Conservation (phyloP, 2,113 vertebrate genomes). For the Calonectris borealis region DNA sequence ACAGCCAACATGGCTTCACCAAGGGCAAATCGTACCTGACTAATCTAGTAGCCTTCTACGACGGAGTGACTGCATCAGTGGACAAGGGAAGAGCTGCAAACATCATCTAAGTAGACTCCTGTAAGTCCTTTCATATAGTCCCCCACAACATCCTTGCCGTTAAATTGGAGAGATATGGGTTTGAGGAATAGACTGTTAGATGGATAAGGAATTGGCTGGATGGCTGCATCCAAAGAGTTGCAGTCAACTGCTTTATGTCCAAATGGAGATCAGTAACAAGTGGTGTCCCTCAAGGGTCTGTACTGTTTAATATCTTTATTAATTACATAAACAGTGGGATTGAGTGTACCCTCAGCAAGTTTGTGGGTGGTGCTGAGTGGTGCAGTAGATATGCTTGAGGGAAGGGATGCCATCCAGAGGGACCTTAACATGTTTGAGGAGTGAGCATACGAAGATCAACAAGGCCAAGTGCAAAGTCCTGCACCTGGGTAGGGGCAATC, state of each 20-base stretch:
- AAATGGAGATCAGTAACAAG: not conserved
- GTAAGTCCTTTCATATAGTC: too few species aligned
- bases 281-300: rapidly evolving
- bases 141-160: not conserved
- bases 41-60: too few species aligned
- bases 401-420: not conserved
- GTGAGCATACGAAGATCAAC: not conserved
- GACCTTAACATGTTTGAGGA: not conserved
- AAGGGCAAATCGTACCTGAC: too few species aligned
- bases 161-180: not conserved
- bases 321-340: not conserved
- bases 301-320: not conserved
- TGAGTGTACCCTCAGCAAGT: not conserved
- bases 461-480: not conserved
- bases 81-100: too few species aligned
- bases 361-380: not conserved
- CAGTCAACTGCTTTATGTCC: not conserved
- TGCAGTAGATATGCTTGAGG: not conserved
- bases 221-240: not conserved
- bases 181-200: not conserved
- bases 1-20: too few species aligned
- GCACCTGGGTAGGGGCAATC: not conserved
- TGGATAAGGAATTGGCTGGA: not conserved
- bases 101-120: too few species aligned
- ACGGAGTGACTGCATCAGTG: too few species aligned